Base-by-base conservation (phyloP, 1,140 invertebrate genomes). In the Anagrus nilaparvatae region DNA sequence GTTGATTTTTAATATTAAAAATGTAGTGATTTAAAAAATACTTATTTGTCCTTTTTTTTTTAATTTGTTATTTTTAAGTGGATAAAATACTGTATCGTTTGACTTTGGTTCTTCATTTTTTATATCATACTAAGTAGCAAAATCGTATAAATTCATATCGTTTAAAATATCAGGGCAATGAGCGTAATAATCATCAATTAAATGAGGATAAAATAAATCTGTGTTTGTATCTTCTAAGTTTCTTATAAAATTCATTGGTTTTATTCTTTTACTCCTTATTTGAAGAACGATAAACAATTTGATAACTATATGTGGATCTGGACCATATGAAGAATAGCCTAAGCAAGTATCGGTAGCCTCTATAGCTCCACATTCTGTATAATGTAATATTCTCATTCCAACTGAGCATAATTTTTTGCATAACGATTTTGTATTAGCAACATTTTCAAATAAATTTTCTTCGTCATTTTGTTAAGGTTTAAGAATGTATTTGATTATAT, bases 181-280 rank as follows among this genome's bases (percentile, higher is more conserved):
- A 1, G 55, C 52, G 46, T 58, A 59, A 40, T 47, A 43, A 43
- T 51, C 37, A 40, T 58, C 52, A 29, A 55, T 35, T 17, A 53
- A 30, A 19, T 40, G 47, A 3, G 40, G 33, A 48, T 13, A 53
- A 40, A 53, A 57, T 18, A 59, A 50, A 39, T 60, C 40, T 18
- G 46, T 53, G 12, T 43, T 50, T n/a, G 54, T 44, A 13, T 27
- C 12, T 44, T 49, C 19, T 8, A 58, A 42, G 4, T 32, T 6
- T 47, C 50, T 33, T 23, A 60, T 51, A 36, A 54, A 40, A 25
- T 32, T 34, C 20, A 32, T 25, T 20, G 33, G 28, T 44, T 53
- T 51, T 19, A 52, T 17, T 44, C 40, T 49, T 41, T 42, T 43
- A 17, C 43, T 51, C 20, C 51, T 38, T 14, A 34, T 37, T n/a